Conservation (phyloP, 2,888 invertebrate species). For the Harpalus rubripes region DNA sequence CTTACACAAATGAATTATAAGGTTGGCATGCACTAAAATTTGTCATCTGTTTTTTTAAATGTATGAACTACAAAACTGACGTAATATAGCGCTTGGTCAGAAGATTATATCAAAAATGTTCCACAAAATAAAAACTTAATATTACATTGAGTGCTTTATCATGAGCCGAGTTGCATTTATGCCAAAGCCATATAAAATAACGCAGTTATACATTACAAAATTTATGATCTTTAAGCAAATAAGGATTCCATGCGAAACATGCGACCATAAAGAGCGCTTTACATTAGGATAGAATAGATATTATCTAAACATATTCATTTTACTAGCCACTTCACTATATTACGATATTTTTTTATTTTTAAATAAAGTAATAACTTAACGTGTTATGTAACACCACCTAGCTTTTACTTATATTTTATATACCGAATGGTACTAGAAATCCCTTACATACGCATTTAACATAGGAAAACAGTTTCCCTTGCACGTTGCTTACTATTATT, state of each 20-base stretch:
- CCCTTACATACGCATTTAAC: too few species aligned
- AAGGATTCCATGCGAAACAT: conserved; percentile 32
- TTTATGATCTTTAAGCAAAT: conserved; percentile 41
- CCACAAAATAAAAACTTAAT: conserved; percentile 14
- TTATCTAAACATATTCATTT: background rate
- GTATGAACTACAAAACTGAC: background rate
- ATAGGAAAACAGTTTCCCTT: too few species aligned
- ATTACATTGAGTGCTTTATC: conserved; percentile 10
- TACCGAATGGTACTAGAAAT: too few species aligned
- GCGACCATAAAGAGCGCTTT: conserved; percentile 7
- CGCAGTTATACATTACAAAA: conserved; percentile 28
- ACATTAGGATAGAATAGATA: background rate
- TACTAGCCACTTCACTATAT: background rate
- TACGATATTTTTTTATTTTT: background rate
- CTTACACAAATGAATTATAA: background rate
- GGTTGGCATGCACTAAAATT: background rate
- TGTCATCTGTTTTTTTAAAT: background rate
- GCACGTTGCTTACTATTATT: too few species aligned
- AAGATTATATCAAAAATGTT: conserved; percentile 12
- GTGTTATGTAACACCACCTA: too few species aligned
- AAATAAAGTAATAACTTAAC: background rate
- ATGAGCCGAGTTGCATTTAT: conserved; percentile 31
- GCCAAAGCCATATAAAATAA: conserved; percentile 43
- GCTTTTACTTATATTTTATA: too few species aligned
- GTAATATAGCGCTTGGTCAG: conserved; percentile 26